phyloP scores from a whole-genome alignment of 2,888 invertebrate genomes.

The Brachypalpus laphriformis region DNA sequence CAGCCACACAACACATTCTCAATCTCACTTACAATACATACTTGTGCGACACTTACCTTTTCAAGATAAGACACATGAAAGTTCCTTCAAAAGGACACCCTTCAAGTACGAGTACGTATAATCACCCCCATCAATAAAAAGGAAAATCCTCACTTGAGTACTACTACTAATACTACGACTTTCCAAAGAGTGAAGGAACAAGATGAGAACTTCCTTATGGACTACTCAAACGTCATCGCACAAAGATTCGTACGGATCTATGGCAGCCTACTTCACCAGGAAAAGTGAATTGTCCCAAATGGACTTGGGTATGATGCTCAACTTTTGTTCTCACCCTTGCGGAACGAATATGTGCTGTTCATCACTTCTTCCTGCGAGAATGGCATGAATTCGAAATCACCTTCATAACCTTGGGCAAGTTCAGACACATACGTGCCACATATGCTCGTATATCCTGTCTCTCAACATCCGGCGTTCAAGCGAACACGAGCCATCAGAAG shows the following conservation, averaged over 20 bases:
- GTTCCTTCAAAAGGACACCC: slow-evolving; percentile 15
- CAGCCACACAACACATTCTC: too few relatives aligned
- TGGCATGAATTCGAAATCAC: slow-evolving; percentile 18
- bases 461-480: slow-evolving; percentile 1
- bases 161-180: not conserved
- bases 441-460: slow-evolving; percentile 1
- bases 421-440: not conserved
- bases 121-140: slow-evolving; percentile 2
- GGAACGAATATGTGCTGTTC: not conserved
- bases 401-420: slow-evolving; percentile 3
- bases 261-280: not conserved
- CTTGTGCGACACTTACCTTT: not conserved
- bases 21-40: not conserved
- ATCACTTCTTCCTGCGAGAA: not conserved
- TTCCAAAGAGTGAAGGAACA: not conserved
- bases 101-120: not conserved
- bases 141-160: slow-evolving; percentile 13
- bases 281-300: slow-evolving; percentile 22
- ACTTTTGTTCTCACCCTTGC: slow-evolving; percentile 8
- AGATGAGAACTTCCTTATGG: slow-evolving; percentile 12
- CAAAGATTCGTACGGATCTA: not conserved
- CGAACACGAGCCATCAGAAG: not conserved
- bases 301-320: slow-evolving; percentile 25
- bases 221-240: not conserved
- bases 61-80: not conserved